Evolutionary conservation across 1,140 invertebrate species (phyloP).

Genomic region (Drosophila micromelanica): DNA sequence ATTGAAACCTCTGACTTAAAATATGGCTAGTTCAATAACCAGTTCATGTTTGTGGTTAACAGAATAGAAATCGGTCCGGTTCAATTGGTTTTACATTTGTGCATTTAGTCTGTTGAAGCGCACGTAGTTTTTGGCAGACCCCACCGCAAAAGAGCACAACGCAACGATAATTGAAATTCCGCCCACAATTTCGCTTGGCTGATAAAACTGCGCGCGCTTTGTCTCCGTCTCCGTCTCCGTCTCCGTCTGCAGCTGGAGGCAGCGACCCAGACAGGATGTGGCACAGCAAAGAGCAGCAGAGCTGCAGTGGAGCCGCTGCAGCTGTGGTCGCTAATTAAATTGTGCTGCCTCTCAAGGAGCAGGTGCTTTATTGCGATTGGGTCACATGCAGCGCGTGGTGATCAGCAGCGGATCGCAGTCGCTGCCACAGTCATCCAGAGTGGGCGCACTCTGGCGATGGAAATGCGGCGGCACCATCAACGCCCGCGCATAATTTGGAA

Average conservation of each 20-base stretch:
- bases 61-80: not conserved
- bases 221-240: not conserved
- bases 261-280: slow-evolving; percentile 33
- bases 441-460: slow-evolving; percentile 43
- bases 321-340: slow-evolving; percentile 34
- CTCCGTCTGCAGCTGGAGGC: slow-evolving; percentile 13
- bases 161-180: slow-evolving; percentile 42
- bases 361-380: not conserved
- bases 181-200: slow-evolving; percentile 36
- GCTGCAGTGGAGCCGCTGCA: slow-evolving; percentile 4
- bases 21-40: not conserved
- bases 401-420: slow-evolving; percentile 57
- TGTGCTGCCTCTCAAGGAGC: not conserved
- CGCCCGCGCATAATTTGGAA: not conserved
- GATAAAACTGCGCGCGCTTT: slow-evolving; percentile 31
- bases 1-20: not conserved
- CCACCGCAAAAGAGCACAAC: slow-evolving; percentile 12
- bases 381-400: slow-evolving; percentile 31
- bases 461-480: slow-evolving; percentile 34
- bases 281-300: not conserved
- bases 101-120: slow-evolving; percentile 6
- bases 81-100: not conserved
- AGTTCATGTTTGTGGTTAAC: not conserved
- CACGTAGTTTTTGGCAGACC: slow-evolving; percentile 14
- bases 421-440: slow-evolving; percentile 30